phyloP scores from a whole-genome alignment of 30 jellyfish, hydroid and myxozoan species.

The Clytia hemisphaerica region DNA sequence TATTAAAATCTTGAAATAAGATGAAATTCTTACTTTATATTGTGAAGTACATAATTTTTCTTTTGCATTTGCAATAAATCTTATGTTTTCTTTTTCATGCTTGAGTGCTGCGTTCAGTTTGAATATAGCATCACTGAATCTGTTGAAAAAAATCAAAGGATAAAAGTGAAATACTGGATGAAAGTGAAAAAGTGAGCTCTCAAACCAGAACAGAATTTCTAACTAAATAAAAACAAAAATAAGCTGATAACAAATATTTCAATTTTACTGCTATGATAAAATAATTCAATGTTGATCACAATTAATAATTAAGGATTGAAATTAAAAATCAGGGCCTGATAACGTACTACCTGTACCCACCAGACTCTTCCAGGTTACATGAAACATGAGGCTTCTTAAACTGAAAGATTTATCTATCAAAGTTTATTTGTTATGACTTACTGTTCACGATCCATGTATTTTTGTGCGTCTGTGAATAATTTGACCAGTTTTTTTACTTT shows the following conservation, averaged over 20 bases:
- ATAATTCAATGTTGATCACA: too few relatives aligned
- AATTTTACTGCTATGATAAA: neutral
- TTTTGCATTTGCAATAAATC: constrained; percentile 49
- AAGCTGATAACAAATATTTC: neutral
- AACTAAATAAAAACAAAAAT: neutral
- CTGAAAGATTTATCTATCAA: neutral
- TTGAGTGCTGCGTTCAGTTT: constrained; percentile 84
- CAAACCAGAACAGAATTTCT: neutral
- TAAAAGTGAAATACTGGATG: too few relatives aligned
- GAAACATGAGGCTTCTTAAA: too few relatives aligned
- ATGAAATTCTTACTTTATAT: constrained; percentile 45
- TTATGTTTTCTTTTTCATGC: constrained; percentile 47
- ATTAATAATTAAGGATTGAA: too few relatives aligned
- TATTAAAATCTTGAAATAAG: neutral
- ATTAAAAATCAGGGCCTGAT: too few relatives aligned
- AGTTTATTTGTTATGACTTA: constrained; percentile 18
- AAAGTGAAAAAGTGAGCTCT: neutral
- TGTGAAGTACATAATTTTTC: constrained; percentile 81
- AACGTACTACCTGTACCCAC: too few relatives aligned
- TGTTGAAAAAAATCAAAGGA: neutral
- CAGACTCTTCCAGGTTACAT: too few relatives aligned
- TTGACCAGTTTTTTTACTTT: constrained; percentile 85
- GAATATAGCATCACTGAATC: constrained; percentile 65
- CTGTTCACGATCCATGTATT: constrained; percentile 60
- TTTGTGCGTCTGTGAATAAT: constrained; percentile 63